Base-by-base conservation (phyloP, 1,140 invertebrate species). In the Cydia fagiglandana region DNA sequence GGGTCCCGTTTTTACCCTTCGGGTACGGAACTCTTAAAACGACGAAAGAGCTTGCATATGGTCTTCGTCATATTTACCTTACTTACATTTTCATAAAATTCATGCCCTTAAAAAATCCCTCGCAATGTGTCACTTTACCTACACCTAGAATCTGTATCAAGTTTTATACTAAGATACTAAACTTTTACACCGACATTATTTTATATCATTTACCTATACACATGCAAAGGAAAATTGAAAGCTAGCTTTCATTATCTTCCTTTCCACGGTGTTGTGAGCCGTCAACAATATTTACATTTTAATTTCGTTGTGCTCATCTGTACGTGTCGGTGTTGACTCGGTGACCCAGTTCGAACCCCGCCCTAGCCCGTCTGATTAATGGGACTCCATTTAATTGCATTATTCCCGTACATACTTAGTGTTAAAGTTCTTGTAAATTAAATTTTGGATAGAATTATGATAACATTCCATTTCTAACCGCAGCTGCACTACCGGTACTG, bases 311-410 rank as follows among this genome's bases (percentile, higher is more conserved):
- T 24, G 56, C 56, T 61, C 56, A 12, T 61, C 56, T 61, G 17
- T 61, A 56, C 53, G 45, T 7, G 45, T 47, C 45, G 28, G 30
- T 17, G 30, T 38, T 41, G 66, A 70, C 10, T 34, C 34, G 66
- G 66, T 70, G 66, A 70, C 66, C 66, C 34, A 70, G 66, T 70
- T 70, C 66, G 24, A 41, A 41, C 66, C 66, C 30, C 66, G 66
- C 66, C 66, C 66, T 70, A 41, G 66, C 66, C 9, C 64, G 64
- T 17, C 38, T 70, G 66, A 70, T 70, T 70, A 70, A 70, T 70
- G 34, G 34, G 34, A 70, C 15, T 70, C 66, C 7, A n/a, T 30
- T 34, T 70, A 70, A 70, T 70, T 70, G 34, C 66, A 70, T 70
- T 70, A 70, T 70, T 61, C 20, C 56, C 56, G 5, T 24, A 6